These are phyloP conservation scores for Ophion costatus DNA, from an alignment of 2,888 invertebrate species.

Conservation along the genomic window DNA sequence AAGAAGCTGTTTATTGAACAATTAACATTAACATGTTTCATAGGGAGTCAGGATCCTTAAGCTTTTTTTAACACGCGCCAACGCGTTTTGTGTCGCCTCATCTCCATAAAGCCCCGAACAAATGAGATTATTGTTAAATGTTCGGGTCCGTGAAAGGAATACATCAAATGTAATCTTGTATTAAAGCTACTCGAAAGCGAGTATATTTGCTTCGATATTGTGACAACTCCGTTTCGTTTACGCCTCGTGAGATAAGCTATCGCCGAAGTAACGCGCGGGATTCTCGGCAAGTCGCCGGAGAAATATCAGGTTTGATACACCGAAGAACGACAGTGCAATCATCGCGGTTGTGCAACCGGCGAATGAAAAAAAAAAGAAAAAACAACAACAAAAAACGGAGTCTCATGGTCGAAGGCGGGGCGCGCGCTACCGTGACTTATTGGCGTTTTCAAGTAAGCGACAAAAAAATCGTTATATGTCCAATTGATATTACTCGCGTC, in stretches of 20 bases:
- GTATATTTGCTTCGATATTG: neutral
- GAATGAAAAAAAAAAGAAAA: too few species aligned
- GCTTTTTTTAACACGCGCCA: too few species aligned
- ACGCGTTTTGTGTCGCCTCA: too few species aligned
- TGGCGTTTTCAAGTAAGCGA: neutral
- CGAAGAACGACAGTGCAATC: neutral
- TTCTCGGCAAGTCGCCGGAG: neutral
- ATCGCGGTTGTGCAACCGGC: conserved; percentile 12
- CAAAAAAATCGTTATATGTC: neutral
- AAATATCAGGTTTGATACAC: neutral
- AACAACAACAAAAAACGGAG: neutral
- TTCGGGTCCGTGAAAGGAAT: too few species aligned
- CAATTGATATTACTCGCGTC: neutral
- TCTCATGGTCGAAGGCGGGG: neutral
- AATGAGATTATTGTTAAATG: too few species aligned
- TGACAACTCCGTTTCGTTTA: neutral
- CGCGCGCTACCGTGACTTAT: conserved; percentile 17
- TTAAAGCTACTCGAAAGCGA: neutral
- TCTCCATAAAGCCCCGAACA: too few species aligned
- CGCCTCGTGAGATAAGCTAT: neutral
- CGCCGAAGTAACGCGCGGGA: neutral
- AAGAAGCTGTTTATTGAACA: too few species aligned
- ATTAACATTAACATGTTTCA: too few species aligned
- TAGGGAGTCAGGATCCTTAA: too few species aligned
- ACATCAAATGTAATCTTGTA: too few species aligned